Conservation (phyloP, 1,140 invertebrate genomes). For the Popillia japonica region DNA sequence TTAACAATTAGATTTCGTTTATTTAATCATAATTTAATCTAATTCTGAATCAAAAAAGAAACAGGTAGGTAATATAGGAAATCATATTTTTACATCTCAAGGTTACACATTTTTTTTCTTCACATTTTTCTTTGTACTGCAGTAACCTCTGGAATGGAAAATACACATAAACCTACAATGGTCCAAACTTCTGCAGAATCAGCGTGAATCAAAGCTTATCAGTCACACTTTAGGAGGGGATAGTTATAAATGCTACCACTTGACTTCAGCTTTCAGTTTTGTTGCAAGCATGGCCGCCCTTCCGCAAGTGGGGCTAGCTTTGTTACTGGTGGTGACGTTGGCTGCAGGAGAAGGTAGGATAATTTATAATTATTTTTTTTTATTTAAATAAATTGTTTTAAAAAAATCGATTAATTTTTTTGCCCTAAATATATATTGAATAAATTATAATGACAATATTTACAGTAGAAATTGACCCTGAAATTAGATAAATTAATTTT, state of each 20-base stretch:
- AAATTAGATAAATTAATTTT: too few species aligned
- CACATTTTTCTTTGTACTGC: not conserved
- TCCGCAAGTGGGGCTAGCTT: not conserved
- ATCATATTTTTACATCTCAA: too few species aligned
- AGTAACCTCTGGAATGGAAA: not conserved
- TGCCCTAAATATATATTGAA: too few species aligned
- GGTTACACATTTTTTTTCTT: not conserved
- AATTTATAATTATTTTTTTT: not conserved
- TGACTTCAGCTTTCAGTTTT: slow-evolving; percentile 18
- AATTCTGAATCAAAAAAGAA: too few species aligned
- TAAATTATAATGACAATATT: too few species aligned
- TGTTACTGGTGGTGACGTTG: not conserved
- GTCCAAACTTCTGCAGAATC: not conserved
- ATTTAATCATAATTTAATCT: too few species aligned
- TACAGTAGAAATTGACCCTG: too few species aligned
- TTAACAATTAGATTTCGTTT: too few species aligned
- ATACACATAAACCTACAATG: not conserved
- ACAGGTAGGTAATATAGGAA: too few species aligned
- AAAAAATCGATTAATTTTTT: too few species aligned
- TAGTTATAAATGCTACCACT: not conserved
- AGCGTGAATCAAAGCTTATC: not conserved
- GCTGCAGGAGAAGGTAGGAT: slow-evolving; percentile 9
- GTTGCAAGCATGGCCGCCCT: slow-evolving; percentile 21
- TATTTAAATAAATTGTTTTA: too few species aligned
- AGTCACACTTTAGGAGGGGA: not conserved